Evolutionary conservation across 2,888 invertebrate genomes (phyloP).

Genomic region (Thysanoteuthis rhombus): DNA sequence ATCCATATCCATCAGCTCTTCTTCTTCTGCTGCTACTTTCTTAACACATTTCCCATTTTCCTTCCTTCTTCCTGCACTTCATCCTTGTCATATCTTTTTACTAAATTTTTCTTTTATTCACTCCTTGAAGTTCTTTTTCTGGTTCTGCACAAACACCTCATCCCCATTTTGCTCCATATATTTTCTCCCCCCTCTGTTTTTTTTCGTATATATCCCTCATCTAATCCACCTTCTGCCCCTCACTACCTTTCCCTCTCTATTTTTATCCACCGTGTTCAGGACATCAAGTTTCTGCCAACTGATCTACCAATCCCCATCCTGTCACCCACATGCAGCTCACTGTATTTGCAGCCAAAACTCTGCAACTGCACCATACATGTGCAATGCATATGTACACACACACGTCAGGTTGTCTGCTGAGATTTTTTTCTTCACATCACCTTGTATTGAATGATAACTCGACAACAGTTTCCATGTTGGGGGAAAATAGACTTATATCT

Average conservation of each 20-base stretch:
- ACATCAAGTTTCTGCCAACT: neutral
- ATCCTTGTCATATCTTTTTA: neutral
- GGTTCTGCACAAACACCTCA: neutral
- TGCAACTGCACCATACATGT: neutral
- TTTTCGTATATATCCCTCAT: no score
- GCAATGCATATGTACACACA: neutral
- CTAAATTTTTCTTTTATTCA: neutral
- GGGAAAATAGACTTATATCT: neutral
- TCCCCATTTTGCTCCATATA: neutral
- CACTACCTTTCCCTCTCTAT: neutral
- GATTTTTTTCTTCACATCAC: neutral
- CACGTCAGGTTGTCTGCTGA: neutral
- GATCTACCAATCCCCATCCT: conserved; percentile 12
- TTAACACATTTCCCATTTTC: neutral
- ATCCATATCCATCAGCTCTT: neutral
- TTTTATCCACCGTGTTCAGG: neutral
- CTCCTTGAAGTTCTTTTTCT: neutral
- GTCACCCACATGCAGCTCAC: neutral
- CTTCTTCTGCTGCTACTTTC: neutral
- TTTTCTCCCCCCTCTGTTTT: no score
- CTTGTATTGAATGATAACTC: neutral
- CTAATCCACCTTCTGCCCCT: neutral
- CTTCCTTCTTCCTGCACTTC: neutral
- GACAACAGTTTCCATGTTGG: neutral
- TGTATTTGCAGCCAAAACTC: neutral